Conservation (phyloP, 2,113 vertebrate genomes). For the Cephalopholis sonnerati region DNA sequence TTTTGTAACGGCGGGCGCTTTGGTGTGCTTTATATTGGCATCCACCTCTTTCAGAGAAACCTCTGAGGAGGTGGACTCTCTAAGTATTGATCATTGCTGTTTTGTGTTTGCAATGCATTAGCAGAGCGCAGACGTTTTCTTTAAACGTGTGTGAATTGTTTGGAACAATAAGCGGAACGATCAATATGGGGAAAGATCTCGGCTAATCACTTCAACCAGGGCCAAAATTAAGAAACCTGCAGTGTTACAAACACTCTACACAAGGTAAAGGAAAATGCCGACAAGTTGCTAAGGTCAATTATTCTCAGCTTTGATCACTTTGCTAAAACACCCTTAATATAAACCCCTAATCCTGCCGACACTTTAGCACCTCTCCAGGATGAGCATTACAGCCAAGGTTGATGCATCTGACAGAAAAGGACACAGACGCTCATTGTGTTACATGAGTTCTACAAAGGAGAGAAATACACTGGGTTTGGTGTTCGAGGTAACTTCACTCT, state of each 20-base stretch:
- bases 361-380: conserved; percentile 13
- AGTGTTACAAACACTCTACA: conserved; percentile 2
- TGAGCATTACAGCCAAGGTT: conserved; percentile 58
- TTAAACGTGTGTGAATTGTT: conserved; percentile 67
- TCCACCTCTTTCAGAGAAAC: conserved; percentile 16
- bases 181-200: conserved; percentile 60
- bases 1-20: conserved; percentile 45
- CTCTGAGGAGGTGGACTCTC: conserved; percentile 38
- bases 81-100: conserved; percentile 54
- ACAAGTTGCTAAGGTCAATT: conserved; percentile 55
- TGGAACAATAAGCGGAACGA: conserved; percentile 52
- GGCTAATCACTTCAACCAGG: conserved; percentile 55
- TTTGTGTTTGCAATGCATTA: conserved; percentile 70
- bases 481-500: conserved; percentile 63
- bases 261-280: conserved; percentile 28
- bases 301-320: conserved; percentile 67
- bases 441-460: conserved; percentile 39
- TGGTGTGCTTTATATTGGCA: conserved; percentile 62
- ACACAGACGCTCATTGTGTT: conserved; percentile 45
- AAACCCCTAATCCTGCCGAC: conserved; percentile 51
- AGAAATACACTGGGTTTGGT: conserved; percentile 63
- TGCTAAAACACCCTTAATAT: conserved; percentile 49
- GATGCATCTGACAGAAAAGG: conserved; percentile 69
- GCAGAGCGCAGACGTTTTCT: conserved; percentile 35
- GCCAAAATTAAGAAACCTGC: conserved; percentile 38